Evolutionary conservation across 2,888 invertebrate genomes (phyloP).

Genomic region (Caenorhabditis virilis): DNA sequence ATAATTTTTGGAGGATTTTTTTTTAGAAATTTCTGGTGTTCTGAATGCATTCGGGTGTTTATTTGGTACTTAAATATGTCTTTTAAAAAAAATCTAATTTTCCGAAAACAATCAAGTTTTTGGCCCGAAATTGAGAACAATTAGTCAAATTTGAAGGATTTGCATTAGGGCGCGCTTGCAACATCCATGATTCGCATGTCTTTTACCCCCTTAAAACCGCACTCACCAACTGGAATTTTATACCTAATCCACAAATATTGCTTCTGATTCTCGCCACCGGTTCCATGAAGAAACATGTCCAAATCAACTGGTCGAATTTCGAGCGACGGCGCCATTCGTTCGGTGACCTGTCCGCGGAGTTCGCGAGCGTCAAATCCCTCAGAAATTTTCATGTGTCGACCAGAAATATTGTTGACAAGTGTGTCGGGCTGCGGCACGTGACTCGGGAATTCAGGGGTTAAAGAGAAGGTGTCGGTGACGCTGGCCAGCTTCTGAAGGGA

Average conservation of each 20-base stretch:
- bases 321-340: conserved; percentile 48
- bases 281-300: conserved; percentile 47
- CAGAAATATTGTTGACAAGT: conserved; percentile 38
- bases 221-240: conserved; percentile 51
- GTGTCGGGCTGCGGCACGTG: conserved; percentile 50
- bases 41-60: too few relatives aligned
- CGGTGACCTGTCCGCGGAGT: conserved; percentile 49
- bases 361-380: conserved; percentile 45
- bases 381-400: conserved; percentile 40
- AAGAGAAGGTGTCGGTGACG: conserved; percentile 44
- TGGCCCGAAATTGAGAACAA: too few relatives aligned
- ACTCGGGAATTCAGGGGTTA: conserved; percentile 48
- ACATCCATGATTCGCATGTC: too few relatives aligned
- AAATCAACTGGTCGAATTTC: conserved; percentile 53
- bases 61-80: too few relatives aligned
- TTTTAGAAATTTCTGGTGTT: too few relatives aligned
- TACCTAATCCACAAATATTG: conserved; percentile 57
- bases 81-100: too few relatives aligned
- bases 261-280: conserved; percentile 49
- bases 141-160: too few relatives aligned
- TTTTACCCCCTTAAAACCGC: too few relatives aligned
- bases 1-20: too few relatives aligned
- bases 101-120: too few relatives aligned
- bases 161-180: too few relatives aligned
- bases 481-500: conserved; percentile 52